A percentile compares a stretch with the other conserved stretches of the same genome.
Evolutionary conservation across 2,113 vertebrate genomes (phyloP).

Genomic region (Aptenodytes patagonicus): DNA sequence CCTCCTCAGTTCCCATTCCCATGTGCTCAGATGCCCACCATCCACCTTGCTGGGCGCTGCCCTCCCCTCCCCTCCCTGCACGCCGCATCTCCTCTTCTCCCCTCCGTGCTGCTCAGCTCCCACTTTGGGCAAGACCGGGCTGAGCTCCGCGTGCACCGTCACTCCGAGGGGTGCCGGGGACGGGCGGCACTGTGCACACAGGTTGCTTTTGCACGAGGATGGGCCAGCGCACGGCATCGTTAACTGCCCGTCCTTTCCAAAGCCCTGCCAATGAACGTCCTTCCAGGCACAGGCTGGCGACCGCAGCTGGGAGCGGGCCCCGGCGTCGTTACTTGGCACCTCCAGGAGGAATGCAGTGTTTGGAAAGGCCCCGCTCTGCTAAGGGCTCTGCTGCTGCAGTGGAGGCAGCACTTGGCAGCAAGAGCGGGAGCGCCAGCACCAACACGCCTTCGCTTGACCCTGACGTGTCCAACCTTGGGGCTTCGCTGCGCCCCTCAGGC

Average conservation of each 20-base stretch:
- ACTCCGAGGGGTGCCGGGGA: background rate
- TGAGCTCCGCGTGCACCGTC: background rate
- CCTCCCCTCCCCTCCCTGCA: background rate
- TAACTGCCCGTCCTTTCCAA: background rate
- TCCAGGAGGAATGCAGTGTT: background rate
- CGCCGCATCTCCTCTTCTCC: background rate
- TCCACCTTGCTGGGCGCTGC: background rate
- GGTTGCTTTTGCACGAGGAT: background rate
- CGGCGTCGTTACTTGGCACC: background rate
- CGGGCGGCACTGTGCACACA: no score
- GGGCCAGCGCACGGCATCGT: no score
- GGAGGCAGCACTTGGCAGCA: no score
- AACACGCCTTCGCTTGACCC: no score
- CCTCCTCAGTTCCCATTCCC: background rate
- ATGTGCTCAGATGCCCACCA: no score
- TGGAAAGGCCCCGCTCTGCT: background rate
- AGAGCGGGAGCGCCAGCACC: no score
- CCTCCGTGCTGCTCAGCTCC: background rate
- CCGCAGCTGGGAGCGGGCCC: background rate
- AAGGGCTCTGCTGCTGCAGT: no score
- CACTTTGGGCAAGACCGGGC: background rate
- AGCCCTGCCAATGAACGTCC: background rate
- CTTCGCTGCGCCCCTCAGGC: no score
- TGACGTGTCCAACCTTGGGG: no score
- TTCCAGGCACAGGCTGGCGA: background rate